phyloP scores from a whole-genome alignment of 2,113 vertebrate species.

The Pangasianodon hypophthalmus region DNA sequence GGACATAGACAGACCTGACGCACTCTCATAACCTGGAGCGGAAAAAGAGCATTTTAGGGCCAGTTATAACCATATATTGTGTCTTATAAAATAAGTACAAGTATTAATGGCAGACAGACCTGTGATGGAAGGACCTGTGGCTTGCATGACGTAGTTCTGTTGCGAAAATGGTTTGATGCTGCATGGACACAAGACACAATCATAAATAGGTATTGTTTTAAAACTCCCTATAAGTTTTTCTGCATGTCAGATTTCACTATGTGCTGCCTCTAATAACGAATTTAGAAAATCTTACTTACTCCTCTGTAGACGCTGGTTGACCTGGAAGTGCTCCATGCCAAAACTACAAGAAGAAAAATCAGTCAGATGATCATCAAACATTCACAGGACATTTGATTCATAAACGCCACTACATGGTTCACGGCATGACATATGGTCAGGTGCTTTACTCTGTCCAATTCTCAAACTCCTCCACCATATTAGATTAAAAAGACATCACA shows the following conservation, averaged over 20 bases:
- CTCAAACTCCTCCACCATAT: not conserved
- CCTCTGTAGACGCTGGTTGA: constrained; percentile 85
- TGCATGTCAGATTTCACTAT: not conserved
- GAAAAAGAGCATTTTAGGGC: not conserved
- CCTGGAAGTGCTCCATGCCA: constrained; percentile 88
- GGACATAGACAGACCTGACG: constrained; percentile 78
- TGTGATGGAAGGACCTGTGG: constrained; percentile 80
- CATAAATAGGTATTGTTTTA: constrained; percentile 58
- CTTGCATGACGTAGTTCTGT: constrained; percentile 86
- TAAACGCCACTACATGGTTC: too few species aligned
- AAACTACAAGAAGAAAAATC: constrained; percentile 77
- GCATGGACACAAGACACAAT: constrained; percentile 58
- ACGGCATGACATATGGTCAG: not conserved
- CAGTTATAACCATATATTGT: constrained; percentile 1
- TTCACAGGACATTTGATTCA: not conserved
- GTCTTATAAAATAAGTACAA: not conserved
- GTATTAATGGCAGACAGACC: constrained; percentile 70
- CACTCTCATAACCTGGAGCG: constrained; percentile 83
- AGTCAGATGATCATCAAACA: not conserved
- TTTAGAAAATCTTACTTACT: constrained; percentile 78
- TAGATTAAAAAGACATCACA: not conserved
- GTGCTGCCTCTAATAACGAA: not conserved
- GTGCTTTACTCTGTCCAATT: not conserved
- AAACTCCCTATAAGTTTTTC: constrained; percentile 57
- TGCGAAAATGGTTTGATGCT: constrained; percentile 96